A percentile compares a stretch with the other conserved stretches of the same genome.
Evolutionary conservation across 2,797 vertebrate species (phyloP).

Genomic region (Coracias cyanogaster): DNA sequence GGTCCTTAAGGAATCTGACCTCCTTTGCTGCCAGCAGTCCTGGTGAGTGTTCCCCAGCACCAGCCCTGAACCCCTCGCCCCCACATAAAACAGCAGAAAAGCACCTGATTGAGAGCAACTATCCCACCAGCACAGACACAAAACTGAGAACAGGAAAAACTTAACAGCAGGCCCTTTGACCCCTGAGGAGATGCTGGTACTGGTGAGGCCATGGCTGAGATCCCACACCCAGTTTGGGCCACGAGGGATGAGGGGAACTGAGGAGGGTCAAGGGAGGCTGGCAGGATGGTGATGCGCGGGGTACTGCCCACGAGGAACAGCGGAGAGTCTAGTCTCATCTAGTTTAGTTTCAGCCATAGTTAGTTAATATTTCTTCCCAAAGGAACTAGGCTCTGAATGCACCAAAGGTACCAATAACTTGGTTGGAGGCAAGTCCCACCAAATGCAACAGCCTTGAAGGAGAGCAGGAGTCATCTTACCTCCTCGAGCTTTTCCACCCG

Average conservation of each 20-base stretch:
- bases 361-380: neutral
- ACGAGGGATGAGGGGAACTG: neutral
- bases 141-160: neutral
- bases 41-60: neutral
- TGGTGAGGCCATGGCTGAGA: neutral
- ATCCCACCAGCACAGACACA: neutral
- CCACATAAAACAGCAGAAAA: neutral
- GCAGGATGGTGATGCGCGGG: no score
- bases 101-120: neutral
- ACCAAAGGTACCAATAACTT: neutral
- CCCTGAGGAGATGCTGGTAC: neutral
- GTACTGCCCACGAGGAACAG: neutral
- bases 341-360: neutral
- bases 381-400: neutral
- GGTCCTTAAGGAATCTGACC: neutral
- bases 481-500: constrained; percentile 91
- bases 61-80: neutral
- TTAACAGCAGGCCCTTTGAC: neutral
- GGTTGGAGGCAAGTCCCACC: neutral
- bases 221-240: fast-evolving
- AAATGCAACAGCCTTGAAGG: fast-evolving
- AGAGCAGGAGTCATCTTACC: constrained; percentile 78
- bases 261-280: neutral
- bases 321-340: neutral
- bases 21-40: neutral